Evolutionary conservation across 2,113 vertebrate genomes (phyloP), one percentile per base, ranked within the genome.

Genomic region (Gulo gulo): DNA sequence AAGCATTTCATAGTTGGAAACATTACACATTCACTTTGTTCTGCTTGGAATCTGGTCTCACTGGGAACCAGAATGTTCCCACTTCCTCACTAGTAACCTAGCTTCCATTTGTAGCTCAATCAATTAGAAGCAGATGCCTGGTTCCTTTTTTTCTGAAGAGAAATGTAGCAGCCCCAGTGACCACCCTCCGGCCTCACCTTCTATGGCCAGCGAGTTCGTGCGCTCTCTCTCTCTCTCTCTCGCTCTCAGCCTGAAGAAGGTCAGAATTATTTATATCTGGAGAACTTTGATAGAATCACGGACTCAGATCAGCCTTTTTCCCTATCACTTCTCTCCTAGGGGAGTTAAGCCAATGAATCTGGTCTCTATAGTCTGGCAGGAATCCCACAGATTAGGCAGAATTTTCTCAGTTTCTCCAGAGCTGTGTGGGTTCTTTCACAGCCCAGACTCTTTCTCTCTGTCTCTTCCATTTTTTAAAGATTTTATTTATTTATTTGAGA

Each of bases 1-100:
- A 91, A 95, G 81, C n/a, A 14, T 50, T 88, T 91, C 63, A 95
- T 83, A 95, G 50, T 69, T 85, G 39, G 52, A 88, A 93, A 36
- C 26, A 21, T 34, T 61, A 91, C 78, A 76, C 15, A 85, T 36
- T 82, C 36, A 71, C 80, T 89, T 93, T 89, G n/a, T 95, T 93
- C 78, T 92, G 57, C 42, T 76, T 89, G 59, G 74, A 65, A 84
- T 83, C 67, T 96, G 23, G 4, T 73, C 73, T 95, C 86, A 36
- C 20, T 73, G 79, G 21, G 42, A 86, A 67, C 29, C 29, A 87
- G 31, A 85, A 50, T 67, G 36, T 83, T 95, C 65, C 78, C 29
- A 47, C n/a, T 88, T 94, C 95, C 94, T 96, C 45, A 47, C 14
- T 83, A 29, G n/a, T 76, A 69, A 80, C 1, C 15, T 36, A 55